Percentiles rank a stretch among this genome's conserved stretches.
Evolutionary conservation across 2,797 vertebrate genomes (phyloP).

Genomic region (Myoxocephalus aenaeus): DNA sequence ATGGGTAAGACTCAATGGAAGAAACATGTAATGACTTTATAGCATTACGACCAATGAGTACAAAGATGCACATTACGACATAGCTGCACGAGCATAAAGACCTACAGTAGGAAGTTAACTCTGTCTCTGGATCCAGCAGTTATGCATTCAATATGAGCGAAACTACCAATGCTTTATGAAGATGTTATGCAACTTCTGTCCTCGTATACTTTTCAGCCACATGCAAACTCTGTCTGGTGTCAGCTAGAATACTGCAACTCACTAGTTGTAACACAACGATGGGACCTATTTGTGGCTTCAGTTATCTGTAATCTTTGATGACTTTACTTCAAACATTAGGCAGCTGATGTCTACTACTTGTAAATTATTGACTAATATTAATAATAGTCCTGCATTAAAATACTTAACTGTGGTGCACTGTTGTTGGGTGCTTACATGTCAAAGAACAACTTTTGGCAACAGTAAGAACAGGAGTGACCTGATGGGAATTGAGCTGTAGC

Average conservation of each 20-base stretch:
- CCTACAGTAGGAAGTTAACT: background rate
- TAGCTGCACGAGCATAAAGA: background rate
- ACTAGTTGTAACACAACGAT: background rate
- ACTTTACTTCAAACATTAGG: background rate
- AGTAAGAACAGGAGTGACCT: background rate
- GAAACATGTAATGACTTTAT: background rate
- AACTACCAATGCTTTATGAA: background rate
- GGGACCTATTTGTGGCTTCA: background rate
- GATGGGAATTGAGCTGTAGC: constrained; percentile 1
- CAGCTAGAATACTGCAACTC: background rate
- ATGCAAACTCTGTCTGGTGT: background rate
- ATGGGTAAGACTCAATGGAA: constrained; percentile 8
- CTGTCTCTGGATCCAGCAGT: background rate
- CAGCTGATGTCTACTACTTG: background rate
- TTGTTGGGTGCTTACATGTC: background rate
- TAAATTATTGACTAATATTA: background rate
- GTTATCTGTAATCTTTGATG: background rate
- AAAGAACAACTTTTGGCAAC: background rate
- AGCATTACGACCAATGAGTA: background rate
- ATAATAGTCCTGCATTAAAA: background rate
- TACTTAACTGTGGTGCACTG: background rate
- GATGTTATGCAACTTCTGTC: background rate
- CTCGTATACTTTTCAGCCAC: background rate
- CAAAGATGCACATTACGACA: background rate
- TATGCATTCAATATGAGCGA: constrained; percentile 2